These are phyloP conservation scores for Mallateleia sp. DNA, from an alignment of 2,888 invertebrate species.

Conservation along the genomic window DNA sequence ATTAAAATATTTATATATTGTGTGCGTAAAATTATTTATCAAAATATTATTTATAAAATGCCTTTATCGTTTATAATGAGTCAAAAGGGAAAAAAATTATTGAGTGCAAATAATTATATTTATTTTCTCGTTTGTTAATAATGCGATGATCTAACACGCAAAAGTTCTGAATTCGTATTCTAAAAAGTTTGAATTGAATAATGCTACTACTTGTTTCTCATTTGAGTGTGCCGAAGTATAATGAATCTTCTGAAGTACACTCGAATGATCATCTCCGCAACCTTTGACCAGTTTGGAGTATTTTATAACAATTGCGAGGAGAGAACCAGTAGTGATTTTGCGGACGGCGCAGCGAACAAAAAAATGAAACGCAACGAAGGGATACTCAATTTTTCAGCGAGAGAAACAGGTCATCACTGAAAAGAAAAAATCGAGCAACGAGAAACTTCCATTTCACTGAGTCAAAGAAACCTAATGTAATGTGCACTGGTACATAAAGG, in stretches of 20 bases:
- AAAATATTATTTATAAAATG: no score
- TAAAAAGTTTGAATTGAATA: slow-evolving; percentile 11
- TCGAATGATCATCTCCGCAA: slow-evolving; percentile 60
- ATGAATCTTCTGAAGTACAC: slow-evolving; percentile 59
- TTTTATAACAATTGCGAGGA: slow-evolving; percentile 51
- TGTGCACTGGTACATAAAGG: slow-evolving; percentile 69
- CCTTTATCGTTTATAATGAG: no score
- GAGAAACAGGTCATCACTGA: slow-evolving; percentile 74
- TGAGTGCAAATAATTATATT: no score
- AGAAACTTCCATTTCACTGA: slow-evolving; percentile 76
- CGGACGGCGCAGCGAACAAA: slow-evolving; percentile 23
- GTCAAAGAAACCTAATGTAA: slow-evolving; percentile 77
- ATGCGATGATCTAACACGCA: no score
- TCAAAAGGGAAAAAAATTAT: no score
- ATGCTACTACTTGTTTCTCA: slow-evolving; percentile 14
- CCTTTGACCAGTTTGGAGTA: slow-evolving; percentile 74
- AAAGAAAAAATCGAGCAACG: slow-evolving; percentile 70
- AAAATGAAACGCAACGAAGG: slow-evolving; percentile 38
- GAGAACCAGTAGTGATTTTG: slow-evolving; percentile 53
- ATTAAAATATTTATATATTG: no score
- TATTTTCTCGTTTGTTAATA: no score
- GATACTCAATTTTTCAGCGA: slow-evolving; percentile 70
- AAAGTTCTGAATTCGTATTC: no score
- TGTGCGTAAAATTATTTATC: no score
- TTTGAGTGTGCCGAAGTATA: slow-evolving; percentile 32